Evolutionary conservation across 2,113 vertebrate genomes (phyloP).

Genomic region (Siniperca knerii): DNA sequence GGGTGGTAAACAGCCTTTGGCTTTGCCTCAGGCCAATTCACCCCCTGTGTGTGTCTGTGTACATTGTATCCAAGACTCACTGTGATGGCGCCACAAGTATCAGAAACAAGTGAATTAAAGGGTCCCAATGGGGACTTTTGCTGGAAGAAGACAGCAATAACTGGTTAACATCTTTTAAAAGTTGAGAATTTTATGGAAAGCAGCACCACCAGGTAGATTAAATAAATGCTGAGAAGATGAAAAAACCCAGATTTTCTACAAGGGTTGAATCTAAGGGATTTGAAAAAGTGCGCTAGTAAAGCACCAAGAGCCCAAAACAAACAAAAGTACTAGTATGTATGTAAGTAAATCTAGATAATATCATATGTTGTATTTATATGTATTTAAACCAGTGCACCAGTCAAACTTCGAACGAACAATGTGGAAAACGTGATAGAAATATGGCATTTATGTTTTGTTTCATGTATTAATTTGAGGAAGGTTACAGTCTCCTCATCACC

Average conservation of each 20-base stretch:
- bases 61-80: constrained; percentile 35
- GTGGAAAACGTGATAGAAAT: too few relatives aligned
- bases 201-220: neutral
- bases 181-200: neutral
- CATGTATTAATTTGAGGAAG: too few relatives aligned
- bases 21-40: constrained; percentile 56
- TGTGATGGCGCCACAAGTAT: constrained; percentile 22
- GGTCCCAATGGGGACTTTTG: neutral
- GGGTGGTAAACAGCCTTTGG: constrained; percentile 60
- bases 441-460: too few relatives aligned
- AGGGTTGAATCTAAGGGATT: neutral
- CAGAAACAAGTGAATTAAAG: constrained; percentile 25
- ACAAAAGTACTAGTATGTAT: too few relatives aligned
- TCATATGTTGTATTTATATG: neutral
- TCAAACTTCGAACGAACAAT: neutral
- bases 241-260: neutral
- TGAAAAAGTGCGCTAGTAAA: neutral
- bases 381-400: neutral
- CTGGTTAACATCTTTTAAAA: neutral
- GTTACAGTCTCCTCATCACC: too few relatives aligned
- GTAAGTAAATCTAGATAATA: too few relatives aligned
- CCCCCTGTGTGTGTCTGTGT: constrained; percentile 20
- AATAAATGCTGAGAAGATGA: neutral
- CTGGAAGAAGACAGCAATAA: neutral
- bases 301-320: neutral